Evolutionary conservation across 2,888 invertebrate genomes (phyloP).

Genomic region (Arctia plantaginis): DNA sequence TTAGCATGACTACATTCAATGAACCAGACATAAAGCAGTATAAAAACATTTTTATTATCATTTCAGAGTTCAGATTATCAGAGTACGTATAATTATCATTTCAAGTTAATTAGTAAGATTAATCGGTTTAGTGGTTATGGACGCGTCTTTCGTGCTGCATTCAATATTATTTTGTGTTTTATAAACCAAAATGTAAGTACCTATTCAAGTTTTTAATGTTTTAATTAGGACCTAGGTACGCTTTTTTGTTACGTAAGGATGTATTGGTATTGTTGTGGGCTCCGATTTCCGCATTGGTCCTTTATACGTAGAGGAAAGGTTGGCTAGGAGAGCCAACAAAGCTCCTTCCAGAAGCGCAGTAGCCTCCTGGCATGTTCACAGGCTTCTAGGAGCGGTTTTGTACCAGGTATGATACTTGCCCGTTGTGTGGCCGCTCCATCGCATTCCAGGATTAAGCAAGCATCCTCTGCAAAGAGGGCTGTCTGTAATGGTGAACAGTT

Average conservation of each 20-base stretch:
- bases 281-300: too few species aligned
- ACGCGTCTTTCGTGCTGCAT: background rate
- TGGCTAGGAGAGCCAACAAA: too few species aligned
- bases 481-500: too few species aligned
- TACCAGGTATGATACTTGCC: too few species aligned
- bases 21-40: background rate
- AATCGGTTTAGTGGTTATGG: conserved; percentile 12
- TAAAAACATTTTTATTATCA: background rate
- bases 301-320: too few species aligned
- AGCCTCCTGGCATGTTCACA: too few species aligned
- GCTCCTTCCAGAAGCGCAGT: too few species aligned
- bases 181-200: conserved; percentile 7
- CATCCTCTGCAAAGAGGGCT: too few species aligned
- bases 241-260: background rate
- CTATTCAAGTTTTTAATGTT: background rate
- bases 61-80: conserved; percentile 4
- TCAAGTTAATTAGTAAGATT: conserved; percentile 1
- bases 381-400: too few species aligned
- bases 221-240: background rate
- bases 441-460: too few species aligned
- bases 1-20: background rate
- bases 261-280: too few species aligned
- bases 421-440: too few species aligned
- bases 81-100: background rate
- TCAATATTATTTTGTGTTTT: background rate